Evolutionary conservation across 2,888 invertebrate genomes (phyloP), one percentile per base, ranked within the genome.

Genomic region (Diplolepis rosae): DNA sequence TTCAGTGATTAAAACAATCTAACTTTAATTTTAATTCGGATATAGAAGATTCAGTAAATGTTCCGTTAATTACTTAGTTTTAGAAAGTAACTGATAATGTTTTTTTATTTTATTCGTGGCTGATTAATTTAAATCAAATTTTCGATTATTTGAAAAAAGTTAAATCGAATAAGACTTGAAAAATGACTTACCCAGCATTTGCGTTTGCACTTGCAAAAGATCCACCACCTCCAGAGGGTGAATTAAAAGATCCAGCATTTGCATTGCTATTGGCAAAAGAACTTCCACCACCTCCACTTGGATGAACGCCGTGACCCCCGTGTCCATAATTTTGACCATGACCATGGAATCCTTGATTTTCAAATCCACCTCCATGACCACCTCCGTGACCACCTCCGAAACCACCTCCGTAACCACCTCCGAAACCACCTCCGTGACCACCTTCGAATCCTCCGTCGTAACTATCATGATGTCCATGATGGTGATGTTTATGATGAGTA

Each of bases 141-240:
- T 45, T 18, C 15, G 0, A 45, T 18, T 45, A n/a, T n/a, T 45
- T 1, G 2, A 18, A 2, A n/a, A n/a, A n/a, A n/a, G n/a, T n/a
- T 30, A 13, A 54, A 18, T 24, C 9, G 13, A 65, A 39, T 4
- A 42, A 65, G 6, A 13, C 22, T n/a, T 42, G 22, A 52, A 30
- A 30, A 15, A 56, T 18, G n/a, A 70, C 39, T 74, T 76, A 83
- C 82, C 79, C 79, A 30, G 82, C 45, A 15, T 69, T 77, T 0
- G 82, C 70, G 22, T 48, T 71, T 1, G 80, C 71, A 11, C 15
- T 69, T 5, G 83, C 73, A 52, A 76, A 83, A 1, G 82, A 71
- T 4, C 73, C 80, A 30, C 73, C 80, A 30, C 77, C 69, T 22
- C 83, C 83, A 18, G 79, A 82, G 0, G 83, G 82, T 18, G 45